Conservation (phyloP, 1,140 invertebrate species). For the Stratiolaelaps scimitus region DNA sequence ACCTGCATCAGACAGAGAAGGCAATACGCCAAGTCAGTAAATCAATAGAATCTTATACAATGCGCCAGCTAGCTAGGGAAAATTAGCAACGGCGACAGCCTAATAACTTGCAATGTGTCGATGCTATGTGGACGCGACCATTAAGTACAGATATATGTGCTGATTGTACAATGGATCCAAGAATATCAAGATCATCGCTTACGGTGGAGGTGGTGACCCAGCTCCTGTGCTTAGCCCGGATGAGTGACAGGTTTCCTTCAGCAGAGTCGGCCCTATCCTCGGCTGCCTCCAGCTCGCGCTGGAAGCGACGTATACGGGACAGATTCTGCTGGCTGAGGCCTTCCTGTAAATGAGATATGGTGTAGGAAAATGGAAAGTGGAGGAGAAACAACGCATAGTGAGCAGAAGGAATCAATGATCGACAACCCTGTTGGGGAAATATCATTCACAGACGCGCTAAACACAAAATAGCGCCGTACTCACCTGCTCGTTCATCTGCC, state of each 20-base stretch:
- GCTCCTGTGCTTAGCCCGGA: conserved; percentile 73
- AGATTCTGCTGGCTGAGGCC: conserved; percentile 81
- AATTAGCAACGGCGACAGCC: no score
- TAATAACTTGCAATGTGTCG: no score
- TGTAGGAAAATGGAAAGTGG: no score
- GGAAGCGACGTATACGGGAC: conserved; percentile 89
- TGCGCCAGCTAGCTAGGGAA: no score
- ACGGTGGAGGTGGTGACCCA: conserved; percentile 37
- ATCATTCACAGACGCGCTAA: neutral
- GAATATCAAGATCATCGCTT: neutral
- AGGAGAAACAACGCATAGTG: conserved; percentile 29
- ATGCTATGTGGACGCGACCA: no score
- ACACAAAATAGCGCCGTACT: conserved; percentile 31
- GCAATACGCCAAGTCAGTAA: no score
- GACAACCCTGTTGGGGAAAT: conserved; percentile 19
- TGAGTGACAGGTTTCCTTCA: conserved; percentile 79
- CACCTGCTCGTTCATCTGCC: conserved; percentile 79
- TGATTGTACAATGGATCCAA: neutral
- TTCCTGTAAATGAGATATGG: conserved; percentile 54
- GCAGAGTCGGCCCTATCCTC: conserved; percentile 87
- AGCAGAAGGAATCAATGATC: neutral
- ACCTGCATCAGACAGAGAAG: conserved; percentile 29
- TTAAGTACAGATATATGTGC: no score
- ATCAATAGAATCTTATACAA: no score
- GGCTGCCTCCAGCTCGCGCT: conserved; percentile 85